Conservation (phyloP, 2,113 vertebrate species). For the Xenotilapia flavipinnis region DNA sequence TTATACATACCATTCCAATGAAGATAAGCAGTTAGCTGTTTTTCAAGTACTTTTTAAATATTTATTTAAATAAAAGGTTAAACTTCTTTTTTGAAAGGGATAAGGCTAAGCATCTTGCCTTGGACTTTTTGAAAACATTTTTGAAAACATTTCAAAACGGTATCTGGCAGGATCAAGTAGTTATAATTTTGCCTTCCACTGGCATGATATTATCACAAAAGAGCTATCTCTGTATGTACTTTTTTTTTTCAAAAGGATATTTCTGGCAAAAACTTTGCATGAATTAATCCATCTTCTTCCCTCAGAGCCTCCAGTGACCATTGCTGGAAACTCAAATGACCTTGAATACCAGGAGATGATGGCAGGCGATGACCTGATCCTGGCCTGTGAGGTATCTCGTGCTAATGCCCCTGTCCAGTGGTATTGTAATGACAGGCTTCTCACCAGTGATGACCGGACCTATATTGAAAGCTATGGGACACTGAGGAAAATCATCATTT, state of each 20-base stretch:
- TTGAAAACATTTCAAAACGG: background rate
- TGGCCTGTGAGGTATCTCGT: slow-evolving; percentile 76
- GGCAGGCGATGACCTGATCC: slow-evolving; percentile 74
- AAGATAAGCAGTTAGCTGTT: background rate
- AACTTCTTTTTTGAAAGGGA: background rate
- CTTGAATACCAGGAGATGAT: slow-evolving; percentile 60
- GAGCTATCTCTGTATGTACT: background rate
- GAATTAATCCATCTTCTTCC: background rate
- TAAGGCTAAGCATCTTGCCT: background rate
- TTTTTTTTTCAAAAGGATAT: background rate
- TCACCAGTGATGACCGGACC: slow-evolving; percentile 49
- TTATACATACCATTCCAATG: background rate
- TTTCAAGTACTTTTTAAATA: background rate
- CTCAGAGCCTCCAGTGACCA: slow-evolving; percentile 78
- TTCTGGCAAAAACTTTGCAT: background rate
- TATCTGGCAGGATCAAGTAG: background rate
- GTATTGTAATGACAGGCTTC: slow-evolving; percentile 59
- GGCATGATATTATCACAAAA: background rate
- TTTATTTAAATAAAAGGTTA: background rate
- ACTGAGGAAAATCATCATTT: slow-evolving; percentile 69
- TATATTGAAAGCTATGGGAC: slow-evolving; percentile 65
- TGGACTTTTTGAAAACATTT: background rate
- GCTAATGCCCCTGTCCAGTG: slow-evolving; percentile 62
- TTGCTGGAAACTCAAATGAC: slow-evolving; percentile 67
- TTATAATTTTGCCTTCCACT: background rate